These are phyloP conservation scores for Trachelus stipa DNA, from an alignment of 2,888 invertebrate species.

Conservation along the genomic window DNA sequence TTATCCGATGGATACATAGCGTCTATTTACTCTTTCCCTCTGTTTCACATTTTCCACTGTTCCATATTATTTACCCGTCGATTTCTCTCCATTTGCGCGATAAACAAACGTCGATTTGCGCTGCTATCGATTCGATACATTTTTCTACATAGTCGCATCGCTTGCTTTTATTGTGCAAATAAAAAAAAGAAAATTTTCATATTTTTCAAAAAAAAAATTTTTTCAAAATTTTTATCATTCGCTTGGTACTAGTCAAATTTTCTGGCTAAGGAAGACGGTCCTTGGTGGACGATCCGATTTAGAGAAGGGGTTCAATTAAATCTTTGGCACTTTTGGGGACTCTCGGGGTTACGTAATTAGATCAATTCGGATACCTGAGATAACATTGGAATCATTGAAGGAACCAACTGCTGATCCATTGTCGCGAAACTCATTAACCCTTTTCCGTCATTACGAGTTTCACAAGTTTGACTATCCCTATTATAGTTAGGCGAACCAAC, in stretches of 20 bases:
- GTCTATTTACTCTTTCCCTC: slow-evolving; percentile 3
- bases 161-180: too few relatives aligned
- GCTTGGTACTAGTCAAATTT: background rate
- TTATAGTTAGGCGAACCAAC: background rate
- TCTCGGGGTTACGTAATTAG: background rate
- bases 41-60: background rate
- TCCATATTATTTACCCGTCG: background rate
- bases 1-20: slow-evolving; percentile 1
- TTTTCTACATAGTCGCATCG: background rate
- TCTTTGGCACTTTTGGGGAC: background rate
- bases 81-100: background rate
- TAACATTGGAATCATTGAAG: background rate
- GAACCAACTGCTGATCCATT: slow-evolving; percentile 1
- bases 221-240: too few relatives aligned
- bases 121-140: background rate
- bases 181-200: too few relatives aligned
- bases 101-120: background rate
- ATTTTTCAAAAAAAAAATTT: too few relatives aligned
- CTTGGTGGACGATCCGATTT: background rate
- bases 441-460: background rate
- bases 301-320: background rate
- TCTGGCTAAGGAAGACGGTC: too few relatives aligned
- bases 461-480: background rate
- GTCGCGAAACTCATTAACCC: slow-evolving; percentile 1
- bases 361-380: background rate